Base-by-base conservation (phyloP, 2,797 vertebrate species). In the Pseudochirops cupreus region DNA sequence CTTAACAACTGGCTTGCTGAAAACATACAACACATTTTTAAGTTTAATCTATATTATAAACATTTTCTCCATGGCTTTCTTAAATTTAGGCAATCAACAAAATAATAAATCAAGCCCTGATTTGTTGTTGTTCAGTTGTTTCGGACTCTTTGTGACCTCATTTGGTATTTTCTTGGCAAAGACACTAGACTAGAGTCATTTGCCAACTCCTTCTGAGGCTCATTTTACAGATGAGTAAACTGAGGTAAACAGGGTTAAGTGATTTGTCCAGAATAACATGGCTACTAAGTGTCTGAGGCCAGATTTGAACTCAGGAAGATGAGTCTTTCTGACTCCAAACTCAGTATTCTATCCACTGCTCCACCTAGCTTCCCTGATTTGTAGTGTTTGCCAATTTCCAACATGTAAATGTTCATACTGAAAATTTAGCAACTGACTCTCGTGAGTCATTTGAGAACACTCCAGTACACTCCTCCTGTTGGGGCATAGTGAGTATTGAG, bases 221-320 rank as follows among this genome's bases (percentile, higher is more conserved):
- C 33, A n/a, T 39, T 67, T 67, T 67, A 24, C 7, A 46, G 2
- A 1, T 39, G 21, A 93, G 52, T 13, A 28, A 82, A 11, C 54
- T 52, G 28, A 1, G 18, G 46, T 2, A 24, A 92, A 53, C 67
- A 74, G 62, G 28, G 6, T 3, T 57, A 54, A 28, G 52, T 82
- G 91, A 57, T 24, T 82, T 91, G 13, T 52, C 57, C 39, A 50
- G 94, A 6, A 52, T 91, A 67, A 21, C 82, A 82, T 3, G 53
- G 18, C 91, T 93, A 31, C 54, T 14, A 90, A 97, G n/a, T n/a
- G 50, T 74, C 59, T 29, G 91, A 94, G 29, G 50, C 56, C 12
- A 16, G 31, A 94, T 94, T 90, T n/a, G 33, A 67, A 16, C 5
- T 18, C 33, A 67, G 33, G 16, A 62, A 62, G 31, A 28, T 26